Evolutionary conservation across 2,113 vertebrate genomes (phyloP).

Genomic region (Pipa parva): DNA sequence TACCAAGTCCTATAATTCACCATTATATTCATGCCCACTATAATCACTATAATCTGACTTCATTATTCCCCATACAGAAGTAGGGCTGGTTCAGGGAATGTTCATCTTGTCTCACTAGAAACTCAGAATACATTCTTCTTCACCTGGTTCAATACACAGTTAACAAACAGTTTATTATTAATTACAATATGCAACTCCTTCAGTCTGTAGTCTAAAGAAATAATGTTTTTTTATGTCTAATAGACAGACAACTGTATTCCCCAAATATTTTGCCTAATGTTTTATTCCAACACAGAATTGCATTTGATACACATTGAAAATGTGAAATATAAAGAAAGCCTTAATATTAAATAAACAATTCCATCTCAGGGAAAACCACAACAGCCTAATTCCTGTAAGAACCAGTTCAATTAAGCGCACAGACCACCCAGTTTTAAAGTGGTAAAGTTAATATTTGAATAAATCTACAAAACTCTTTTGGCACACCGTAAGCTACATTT

Average conservation of each 20-base stretch:
- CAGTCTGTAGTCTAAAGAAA: no score
- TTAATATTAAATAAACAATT: conserved; percentile 38
- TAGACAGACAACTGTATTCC: not conserved
- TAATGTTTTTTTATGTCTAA: not conserved
- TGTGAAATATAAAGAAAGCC: conserved; percentile 6
- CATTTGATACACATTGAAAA: not conserved
- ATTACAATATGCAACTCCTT: not conserved
- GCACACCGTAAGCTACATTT: conserved; percentile 10
- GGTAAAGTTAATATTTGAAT: conserved; percentile 27
- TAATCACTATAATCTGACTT: no score
- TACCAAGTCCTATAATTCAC: no score
- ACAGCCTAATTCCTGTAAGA: conserved; percentile 17
- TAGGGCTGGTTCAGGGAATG: no score
- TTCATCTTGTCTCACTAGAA: no score
- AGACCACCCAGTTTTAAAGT: conserved; percentile 26
- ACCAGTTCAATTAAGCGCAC: not conserved
- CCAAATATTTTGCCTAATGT: not conserved
- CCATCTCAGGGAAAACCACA: conserved; percentile 4
- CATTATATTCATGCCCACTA: no score
- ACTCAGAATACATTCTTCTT: no score
- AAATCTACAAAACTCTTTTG: conserved; percentile 28
- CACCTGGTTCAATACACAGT: no score
- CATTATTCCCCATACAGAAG: no score
- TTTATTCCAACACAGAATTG: not conserved
- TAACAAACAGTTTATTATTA: no score